Percentiles rank a stretch among this genome's conserved stretches.
These are phyloP conservation scores for Trissolcus japonicus DNA, from an alignment of 2,888 invertebrate species.

Conservation along the genomic window DNA sequence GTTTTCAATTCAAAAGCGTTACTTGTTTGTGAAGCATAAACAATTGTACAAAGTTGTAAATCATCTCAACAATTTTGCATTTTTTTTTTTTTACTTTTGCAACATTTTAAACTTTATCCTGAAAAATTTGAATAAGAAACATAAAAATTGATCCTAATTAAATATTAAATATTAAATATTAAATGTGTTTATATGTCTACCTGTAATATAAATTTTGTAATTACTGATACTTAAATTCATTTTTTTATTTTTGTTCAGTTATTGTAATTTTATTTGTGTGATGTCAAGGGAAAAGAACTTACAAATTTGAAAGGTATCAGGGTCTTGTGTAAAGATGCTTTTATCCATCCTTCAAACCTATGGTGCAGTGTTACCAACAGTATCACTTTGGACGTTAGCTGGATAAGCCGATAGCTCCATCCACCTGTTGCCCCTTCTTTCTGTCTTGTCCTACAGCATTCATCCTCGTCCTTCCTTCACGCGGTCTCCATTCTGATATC, in stretches of 20 bases:
- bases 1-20: neutral
- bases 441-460: slow-evolving; percentile 58
- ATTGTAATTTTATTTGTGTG: neutral
- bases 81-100: no score
- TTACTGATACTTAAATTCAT: no score
- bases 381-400: slow-evolving; percentile 74
- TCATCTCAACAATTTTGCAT: no score
- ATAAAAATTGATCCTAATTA: no score
- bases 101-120: no score
- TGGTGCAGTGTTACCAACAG: slow-evolving; percentile 64
- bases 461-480: slow-evolving; percentile 56
- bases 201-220: no score
- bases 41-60: no score
- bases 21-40: no score
- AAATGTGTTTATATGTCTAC: no score
- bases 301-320: slow-evolving; percentile 2
- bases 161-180: no score
- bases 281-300: neutral
- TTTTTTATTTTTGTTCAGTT: neutral
- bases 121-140: no score
- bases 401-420: slow-evolving; percentile 76
- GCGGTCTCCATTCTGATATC: slow-evolving; percentile 47
- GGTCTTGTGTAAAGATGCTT: slow-evolving; percentile 28
- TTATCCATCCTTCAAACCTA: slow-evolving; percentile 49
- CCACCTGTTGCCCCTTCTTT: slow-evolving; percentile 76